Evolutionary conservation across 2,797 vertebrate genomes (phyloP).

Genomic region (Pristis pectinata): DNA sequence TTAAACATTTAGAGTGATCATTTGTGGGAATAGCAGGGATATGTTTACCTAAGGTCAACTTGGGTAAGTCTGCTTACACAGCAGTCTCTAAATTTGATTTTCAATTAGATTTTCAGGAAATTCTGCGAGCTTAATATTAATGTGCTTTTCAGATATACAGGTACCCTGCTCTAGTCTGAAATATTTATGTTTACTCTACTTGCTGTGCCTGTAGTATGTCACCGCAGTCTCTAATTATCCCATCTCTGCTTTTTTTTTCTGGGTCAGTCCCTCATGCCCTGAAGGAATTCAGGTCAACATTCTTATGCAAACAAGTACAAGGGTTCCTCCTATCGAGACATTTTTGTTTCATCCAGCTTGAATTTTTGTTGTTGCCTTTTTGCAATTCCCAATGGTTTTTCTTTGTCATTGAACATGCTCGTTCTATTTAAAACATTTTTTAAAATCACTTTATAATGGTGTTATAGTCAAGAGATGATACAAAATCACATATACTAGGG

Average conservation of each 20-base stretch:
- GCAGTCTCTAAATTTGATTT: not conserved
- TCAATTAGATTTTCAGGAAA: not conserved
- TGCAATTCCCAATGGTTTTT: not conserved
- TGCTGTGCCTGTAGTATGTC: constrained; percentile 10
- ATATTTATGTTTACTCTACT: not conserved
- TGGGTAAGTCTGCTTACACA: not conserved
- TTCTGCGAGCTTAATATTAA: not conserved
- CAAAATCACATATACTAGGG: not conserved
- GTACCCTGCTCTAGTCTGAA: not conserved
- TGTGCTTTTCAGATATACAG: not conserved
- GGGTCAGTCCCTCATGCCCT: constrained; percentile 19
- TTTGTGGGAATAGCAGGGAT: constrained; percentile 1
- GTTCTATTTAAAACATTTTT: not conserved
- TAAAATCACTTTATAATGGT: not conserved
- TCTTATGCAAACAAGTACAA: constrained; percentile 11
- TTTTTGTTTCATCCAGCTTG: not conserved
- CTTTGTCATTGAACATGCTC: not conserved
- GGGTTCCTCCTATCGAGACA: constrained; percentile 5
- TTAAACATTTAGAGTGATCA: not conserved
- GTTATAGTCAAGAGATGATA: not conserved
- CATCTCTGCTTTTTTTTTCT: constrained; percentile 26
- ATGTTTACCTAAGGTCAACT: constrained; percentile 26
- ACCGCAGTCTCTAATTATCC: not conserved
- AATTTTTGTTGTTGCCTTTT: not conserved
- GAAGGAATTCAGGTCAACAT: constrained; percentile 32